Base-by-base conservation (phyloP, 2,113 vertebrate species). In the Pionites leucogaster region DNA sequence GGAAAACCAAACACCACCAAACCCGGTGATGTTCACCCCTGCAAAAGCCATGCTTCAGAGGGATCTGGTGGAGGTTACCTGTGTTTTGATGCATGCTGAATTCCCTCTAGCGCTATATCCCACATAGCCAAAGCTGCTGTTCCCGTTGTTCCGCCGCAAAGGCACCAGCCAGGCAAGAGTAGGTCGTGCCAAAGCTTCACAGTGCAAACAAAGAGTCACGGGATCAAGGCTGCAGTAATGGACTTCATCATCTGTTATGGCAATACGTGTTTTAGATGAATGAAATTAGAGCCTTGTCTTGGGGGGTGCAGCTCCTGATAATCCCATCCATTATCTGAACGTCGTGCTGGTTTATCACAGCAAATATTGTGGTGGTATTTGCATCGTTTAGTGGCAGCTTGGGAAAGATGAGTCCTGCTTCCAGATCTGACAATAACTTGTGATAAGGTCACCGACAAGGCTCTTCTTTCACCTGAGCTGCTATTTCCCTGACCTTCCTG, bases 101-200 rank as follows among this genome's bases (percentile, higher is more conserved):
- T 42, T 69, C 74, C 53, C 35, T 68, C n/a, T 28, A 10, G 13
- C 8, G 0, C 69, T 22, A 2, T 29, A 2, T 9, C 35, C n/a
- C 7, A 3, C 2, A 1, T 11, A 69, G 33, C 31, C 25, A 16
- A 7, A 6, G 15, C 63, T 9, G 15, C 77, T 8, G 8, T 19
- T 75, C 41, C 68, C 0, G 0, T 47, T 82, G 31, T 22, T 22
- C 17, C 0, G 0, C 70, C 4, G 0, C 2, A 1, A 9, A 53
- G 53, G 62, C 50, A 64, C 27, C 39, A 16, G 55, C 42, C 72
- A 37, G 60, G 17, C 3, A 0, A 57, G 23, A 74, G 16, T 44
- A 35, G 75, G 4, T 46, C 12, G 42, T 76, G 79, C 79, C 76
- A 25, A 27, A 84, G 60, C 83, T 92, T 42, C 4, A 0, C 3